Percentiles rank a stretch among this genome's conserved stretches.
Conservation (phyloP, 2,797 vertebrate genomes). For the Sebastes goodei region DNA sequence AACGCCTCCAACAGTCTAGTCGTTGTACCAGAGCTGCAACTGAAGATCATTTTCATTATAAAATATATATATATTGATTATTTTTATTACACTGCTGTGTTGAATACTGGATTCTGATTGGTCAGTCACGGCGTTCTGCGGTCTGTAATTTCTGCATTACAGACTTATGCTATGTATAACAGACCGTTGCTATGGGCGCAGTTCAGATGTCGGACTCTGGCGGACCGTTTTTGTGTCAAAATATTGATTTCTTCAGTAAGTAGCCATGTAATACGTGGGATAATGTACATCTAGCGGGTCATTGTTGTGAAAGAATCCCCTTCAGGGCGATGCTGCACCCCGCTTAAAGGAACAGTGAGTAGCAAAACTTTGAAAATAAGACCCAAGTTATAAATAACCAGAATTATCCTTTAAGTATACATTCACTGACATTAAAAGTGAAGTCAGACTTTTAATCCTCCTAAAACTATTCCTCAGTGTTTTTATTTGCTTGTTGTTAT, state of each 20-base stretch:
- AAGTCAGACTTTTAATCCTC: neutral
- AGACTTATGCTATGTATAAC: too few relatives aligned
- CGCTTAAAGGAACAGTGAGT: neutral
- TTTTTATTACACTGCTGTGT: neutral
- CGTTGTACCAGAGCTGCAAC: fast-evolving
- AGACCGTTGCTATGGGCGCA: too few relatives aligned
- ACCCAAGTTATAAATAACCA: neutral
- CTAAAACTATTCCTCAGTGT: neutral
- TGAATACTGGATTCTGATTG: too few relatives aligned
- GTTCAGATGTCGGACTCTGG: too few relatives aligned
- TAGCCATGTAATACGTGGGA: too few relatives aligned
- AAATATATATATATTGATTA: neutral
- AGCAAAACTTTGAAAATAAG: neutral
- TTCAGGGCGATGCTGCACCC: too few relatives aligned
- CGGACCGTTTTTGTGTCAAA: too few relatives aligned
- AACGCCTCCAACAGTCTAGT: neutral
- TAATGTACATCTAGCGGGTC: too few relatives aligned
- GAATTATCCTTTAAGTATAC: neutral
- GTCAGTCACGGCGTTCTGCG: too few relatives aligned
- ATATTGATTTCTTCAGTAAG: too few relatives aligned
- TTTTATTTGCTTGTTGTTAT: neutral
- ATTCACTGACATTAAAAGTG: neutral
- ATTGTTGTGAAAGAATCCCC: too few relatives aligned
- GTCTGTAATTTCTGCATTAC: too few relatives aligned
- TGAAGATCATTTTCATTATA: neutral